Evolutionary conservation across 2,113 vertebrate genomes (phyloP).

Genomic region (Tyto alba): DNA sequence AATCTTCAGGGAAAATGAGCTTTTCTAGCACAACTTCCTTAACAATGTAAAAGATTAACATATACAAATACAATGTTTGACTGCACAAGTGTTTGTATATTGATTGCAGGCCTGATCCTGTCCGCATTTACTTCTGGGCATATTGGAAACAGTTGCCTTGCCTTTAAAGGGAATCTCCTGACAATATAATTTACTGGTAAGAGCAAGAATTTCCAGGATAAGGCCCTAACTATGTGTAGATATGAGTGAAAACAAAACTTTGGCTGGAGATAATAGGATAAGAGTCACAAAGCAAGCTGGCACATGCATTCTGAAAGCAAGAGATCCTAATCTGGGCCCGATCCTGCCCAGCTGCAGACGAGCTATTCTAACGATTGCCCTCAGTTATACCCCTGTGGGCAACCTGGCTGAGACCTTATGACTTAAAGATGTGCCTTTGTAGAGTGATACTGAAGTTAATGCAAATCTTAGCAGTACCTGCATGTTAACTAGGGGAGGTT

Average conservation of each 20-base stretch:
- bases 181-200: background rate
- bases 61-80: background rate
- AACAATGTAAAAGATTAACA: background rate
- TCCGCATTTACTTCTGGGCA: background rate
- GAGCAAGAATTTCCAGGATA: background rate
- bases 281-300: background rate
- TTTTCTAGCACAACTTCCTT: slow-evolving; percentile 2
- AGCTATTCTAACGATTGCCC: background rate
- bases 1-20: slow-evolving; percentile 20
- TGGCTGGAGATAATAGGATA: background rate
- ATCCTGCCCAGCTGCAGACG: background rate
- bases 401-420: background rate
- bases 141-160: background rate
- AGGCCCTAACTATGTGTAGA: background rate
- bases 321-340: background rate
- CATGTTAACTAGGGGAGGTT: background rate
- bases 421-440: background rate
- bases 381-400: background rate
- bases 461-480: background rate
- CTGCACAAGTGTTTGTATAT: background rate
- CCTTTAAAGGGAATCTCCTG: background rate
- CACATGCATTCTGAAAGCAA: background rate
- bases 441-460: background rate
- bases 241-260: background rate
- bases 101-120: background rate